phyloP scores from a whole-genome alignment of 2,888 invertebrate genomes.

The Hypercompe scribonia region DNA sequence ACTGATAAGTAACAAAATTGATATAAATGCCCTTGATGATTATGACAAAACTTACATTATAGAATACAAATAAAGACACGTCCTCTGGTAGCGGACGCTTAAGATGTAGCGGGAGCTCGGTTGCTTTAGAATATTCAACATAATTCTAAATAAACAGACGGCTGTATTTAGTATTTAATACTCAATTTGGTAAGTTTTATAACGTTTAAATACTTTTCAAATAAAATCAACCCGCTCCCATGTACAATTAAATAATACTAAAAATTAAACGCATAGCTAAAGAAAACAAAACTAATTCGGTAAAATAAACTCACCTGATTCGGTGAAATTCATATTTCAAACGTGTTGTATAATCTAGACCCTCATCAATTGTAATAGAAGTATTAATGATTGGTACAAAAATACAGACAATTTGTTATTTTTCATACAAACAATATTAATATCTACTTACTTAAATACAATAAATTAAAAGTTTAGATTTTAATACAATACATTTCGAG shows the following conservation, averaged over 20 bases:
- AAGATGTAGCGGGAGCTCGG: slow-evolving; percentile 39
- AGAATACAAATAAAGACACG: slow-evolving; percentile 30
- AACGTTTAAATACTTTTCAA: neutral
- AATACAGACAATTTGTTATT: slow-evolving; percentile 68
- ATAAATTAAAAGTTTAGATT: slow-evolving; percentile 53
- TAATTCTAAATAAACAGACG: neutral
- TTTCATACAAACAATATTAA: slow-evolving; percentile 63
- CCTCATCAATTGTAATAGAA: slow-evolving; percentile 49
- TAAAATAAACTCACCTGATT: slow-evolving; percentile 29
- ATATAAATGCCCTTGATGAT: slow-evolving; percentile 66
- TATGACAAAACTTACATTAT: slow-evolving; percentile 37
- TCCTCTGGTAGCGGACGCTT: slow-evolving; percentile 42
- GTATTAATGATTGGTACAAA: slow-evolving; percentile 71
- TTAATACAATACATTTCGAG: slow-evolving; percentile 27
- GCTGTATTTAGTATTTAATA: neutral
- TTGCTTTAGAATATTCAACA: slow-evolving; percentile 13
- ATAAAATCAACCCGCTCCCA: slow-evolving; percentile 38
- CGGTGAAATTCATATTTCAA: slow-evolving; percentile 52
- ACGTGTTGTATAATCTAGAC: slow-evolving; percentile 43
- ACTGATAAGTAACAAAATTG: slow-evolving; percentile 46
- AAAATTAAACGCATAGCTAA: slow-evolving; percentile 43
- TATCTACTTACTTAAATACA: slow-evolving; percentile 55
- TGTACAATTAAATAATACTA: slow-evolving; percentile 48
- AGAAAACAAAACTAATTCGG: slow-evolving; percentile 24
- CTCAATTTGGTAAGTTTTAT: neutral